Evolutionary conservation across 2,888 invertebrate genomes (phyloP).

Genomic region (Temnothorax ravouxi): DNA sequence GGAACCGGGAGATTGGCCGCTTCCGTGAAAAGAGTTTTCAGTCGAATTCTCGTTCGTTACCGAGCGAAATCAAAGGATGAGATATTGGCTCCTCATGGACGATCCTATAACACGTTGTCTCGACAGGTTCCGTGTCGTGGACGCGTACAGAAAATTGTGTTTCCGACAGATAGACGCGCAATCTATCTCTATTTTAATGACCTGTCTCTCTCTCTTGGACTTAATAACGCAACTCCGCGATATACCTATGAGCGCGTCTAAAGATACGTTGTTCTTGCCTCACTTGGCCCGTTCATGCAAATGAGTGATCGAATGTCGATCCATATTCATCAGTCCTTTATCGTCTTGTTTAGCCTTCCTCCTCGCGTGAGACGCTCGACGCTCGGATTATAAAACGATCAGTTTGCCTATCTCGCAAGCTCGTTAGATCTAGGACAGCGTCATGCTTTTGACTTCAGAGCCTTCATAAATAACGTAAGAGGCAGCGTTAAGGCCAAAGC

Average conservation of each 20-base stretch:
- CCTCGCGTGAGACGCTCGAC: constrained; percentile 53
- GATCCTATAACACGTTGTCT: background rate
- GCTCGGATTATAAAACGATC: constrained; percentile 67
- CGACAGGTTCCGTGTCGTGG: background rate
- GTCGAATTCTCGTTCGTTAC: constrained; percentile 29
- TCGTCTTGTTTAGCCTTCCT: constrained; percentile 65
- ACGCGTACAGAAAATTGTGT: background rate
- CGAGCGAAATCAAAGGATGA: constrained; percentile 13
- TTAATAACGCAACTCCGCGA: constrained; percentile 15
- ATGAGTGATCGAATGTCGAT: constrained; percentile 74
- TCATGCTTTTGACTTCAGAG: constrained; percentile 29
- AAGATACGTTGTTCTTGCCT: constrained; percentile 63
- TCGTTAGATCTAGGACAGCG: constrained; percentile 47
- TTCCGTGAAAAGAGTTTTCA: constrained; percentile 36
- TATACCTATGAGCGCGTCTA: constrained; percentile 6
- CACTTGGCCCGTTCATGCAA: constrained; percentile 69
- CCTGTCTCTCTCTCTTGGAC: background rate
- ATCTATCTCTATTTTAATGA: constrained; percentile 33
- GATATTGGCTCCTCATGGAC: constrained; percentile 18
- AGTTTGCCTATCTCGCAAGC: constrained; percentile 56
- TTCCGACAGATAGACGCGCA: constrained; percentile 8
- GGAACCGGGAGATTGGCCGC: constrained; percentile 38
- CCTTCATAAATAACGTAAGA: constrained; percentile 44
- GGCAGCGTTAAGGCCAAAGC: background rate
- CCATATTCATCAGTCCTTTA: constrained; percentile 73